Evolutionary conservation across 2,888 invertebrate genomes (phyloP).

Genomic region (Rhyacophila evoluta): DNA sequence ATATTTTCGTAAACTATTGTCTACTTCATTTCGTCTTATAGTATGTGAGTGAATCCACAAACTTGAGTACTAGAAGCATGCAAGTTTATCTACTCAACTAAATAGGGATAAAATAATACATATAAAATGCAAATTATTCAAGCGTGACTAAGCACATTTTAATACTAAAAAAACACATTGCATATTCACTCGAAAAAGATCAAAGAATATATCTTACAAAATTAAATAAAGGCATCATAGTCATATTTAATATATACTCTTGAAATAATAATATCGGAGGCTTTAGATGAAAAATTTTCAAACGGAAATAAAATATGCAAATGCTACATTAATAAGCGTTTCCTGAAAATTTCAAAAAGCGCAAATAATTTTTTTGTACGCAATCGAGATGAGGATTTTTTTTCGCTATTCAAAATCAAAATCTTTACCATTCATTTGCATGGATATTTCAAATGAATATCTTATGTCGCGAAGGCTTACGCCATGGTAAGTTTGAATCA

Average conservation of each 20-base stretch:
- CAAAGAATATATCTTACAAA: background rate
- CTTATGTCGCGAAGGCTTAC: slow-evolving; percentile 11
- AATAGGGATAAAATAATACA: too few relatives aligned
- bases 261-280: background rate
- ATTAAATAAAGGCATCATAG: background rate
- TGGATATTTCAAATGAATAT: slow-evolving; percentile 42
- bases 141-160: too few relatives aligned
- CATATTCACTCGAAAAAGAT: background rate
- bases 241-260: slow-evolving; percentile 1
- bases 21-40: too few relatives aligned
- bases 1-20: too few relatives aligned
- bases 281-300: background rate
- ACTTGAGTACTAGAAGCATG: too few relatives aligned
- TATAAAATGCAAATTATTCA: too few relatives aligned
- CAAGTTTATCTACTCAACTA: too few relatives aligned
- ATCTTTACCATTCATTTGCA: slow-evolving; percentile 44
- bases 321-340: slow-evolving; percentile 6
- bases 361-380: background rate
- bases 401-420: slow-evolving; percentile 24
- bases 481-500: background rate
- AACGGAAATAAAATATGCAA: slow-evolving; percentile 12
- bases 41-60: too few relatives aligned
- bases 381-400: slow-evolving; percentile 25
- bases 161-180: background rate
- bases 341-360: background rate